Evolutionary conservation across 2,888 invertebrate genomes (phyloP).

Genomic region (Zeuzera pyrina): DNA sequence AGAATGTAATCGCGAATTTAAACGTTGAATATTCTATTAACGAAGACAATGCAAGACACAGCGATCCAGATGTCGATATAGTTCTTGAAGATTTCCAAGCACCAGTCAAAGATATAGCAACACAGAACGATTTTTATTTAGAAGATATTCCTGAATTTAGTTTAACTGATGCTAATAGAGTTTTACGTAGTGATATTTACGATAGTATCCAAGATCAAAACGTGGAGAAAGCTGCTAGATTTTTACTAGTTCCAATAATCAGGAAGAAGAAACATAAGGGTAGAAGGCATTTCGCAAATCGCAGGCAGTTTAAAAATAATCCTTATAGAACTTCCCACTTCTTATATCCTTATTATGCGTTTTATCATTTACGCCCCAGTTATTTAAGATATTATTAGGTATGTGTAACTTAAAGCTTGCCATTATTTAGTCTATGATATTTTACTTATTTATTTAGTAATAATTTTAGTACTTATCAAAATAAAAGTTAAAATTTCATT

Average conservation of each 20-base stretch:
- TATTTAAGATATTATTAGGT: constrained; percentile 51
- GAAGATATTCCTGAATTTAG: constrained; percentile 12
- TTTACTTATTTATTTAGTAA: too few relatives aligned
- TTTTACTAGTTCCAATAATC: constrained; percentile 42
- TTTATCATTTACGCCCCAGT: constrained; percentile 36
- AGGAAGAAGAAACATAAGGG: constrained; percentile 26
- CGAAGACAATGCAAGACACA: constrained; percentile 16
- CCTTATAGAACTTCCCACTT: constrained; percentile 35
- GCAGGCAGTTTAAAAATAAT: constrained; percentile 36
- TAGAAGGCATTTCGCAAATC: constrained; percentile 32
- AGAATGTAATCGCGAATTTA: constrained; percentile 22
- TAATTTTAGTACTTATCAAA: too few relatives aligned
- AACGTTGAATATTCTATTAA: constrained; percentile 17
- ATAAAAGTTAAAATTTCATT: constrained; percentile 13
- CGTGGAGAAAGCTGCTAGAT: constrained; percentile 56
- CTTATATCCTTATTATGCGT: constrained; percentile 43
- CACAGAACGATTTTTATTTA: constrained; percentile 11
- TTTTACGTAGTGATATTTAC: constrained; percentile 27
- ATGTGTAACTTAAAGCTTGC: constrained; percentile 12
- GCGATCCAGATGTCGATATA: constrained; percentile 28
- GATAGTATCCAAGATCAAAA: constrained; percentile 41
- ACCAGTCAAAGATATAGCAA: constrained; percentile 13
- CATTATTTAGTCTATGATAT: too few relatives aligned
- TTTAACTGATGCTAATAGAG: constrained; percentile 15
- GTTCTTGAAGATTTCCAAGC: constrained; percentile 30